phyloP scores from a whole-genome alignment of 2,888 invertebrate genomes.

The Amphipyra tragopoginis region DNA sequence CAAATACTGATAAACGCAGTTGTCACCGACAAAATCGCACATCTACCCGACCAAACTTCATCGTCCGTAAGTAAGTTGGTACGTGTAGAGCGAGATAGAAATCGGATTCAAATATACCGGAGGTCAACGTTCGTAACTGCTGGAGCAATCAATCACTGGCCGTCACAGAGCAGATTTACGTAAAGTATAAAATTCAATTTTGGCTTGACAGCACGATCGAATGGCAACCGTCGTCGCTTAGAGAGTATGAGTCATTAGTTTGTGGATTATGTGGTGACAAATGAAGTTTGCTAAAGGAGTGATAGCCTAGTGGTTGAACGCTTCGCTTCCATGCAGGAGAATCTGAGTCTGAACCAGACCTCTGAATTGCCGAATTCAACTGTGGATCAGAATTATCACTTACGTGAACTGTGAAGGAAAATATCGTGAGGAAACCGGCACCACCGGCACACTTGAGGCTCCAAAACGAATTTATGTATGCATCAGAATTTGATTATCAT shows the following conservation, averaged over 20 bases:
- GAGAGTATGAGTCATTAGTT: slow-evolving; percentile 2
- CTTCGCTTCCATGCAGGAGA: no score
- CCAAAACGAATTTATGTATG: no score
- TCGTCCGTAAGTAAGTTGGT: background rate
- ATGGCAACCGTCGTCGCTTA: slow-evolving; percentile 18
- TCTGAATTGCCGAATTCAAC: no score
- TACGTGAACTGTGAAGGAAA: no score
- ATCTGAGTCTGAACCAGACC: no score
- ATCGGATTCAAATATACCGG: slow-evolving; percentile 38
- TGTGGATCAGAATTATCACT: no score
- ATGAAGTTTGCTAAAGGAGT: background rate
- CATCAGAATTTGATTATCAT: no score
- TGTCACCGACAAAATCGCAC: background rate
- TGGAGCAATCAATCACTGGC: slow-evolving; percentile 60
- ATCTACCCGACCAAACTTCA: background rate
- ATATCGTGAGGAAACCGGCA: no score
- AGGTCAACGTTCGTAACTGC: slow-evolving; percentile 56
- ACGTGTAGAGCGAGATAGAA: slow-evolving; percentile 18
- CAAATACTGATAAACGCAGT: background rate
- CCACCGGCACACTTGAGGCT: no score
- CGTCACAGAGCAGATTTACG: slow-evolving; percentile 58
- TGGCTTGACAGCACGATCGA: slow-evolving; percentile 56
- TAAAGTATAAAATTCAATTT: slow-evolving; percentile 67
- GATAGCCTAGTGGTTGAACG: no score
- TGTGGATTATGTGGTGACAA: background rate